phyloP scores from a whole-genome alignment of 2,888 invertebrate genomes.

The Blera fallax region DNA sequence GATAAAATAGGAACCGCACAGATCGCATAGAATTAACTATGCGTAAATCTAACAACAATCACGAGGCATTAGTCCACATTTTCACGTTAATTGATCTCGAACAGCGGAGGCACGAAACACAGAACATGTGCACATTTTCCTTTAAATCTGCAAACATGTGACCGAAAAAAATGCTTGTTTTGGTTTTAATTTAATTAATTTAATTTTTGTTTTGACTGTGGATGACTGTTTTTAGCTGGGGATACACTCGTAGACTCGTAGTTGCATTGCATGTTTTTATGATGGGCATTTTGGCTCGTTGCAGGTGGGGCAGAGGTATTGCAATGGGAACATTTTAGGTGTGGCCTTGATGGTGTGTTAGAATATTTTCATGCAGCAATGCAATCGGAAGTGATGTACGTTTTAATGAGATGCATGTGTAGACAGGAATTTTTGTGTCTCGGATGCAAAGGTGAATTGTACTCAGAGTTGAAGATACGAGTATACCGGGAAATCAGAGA shows the following conservation, averaged over 20 bases:
- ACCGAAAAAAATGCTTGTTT: conserved; percentile 15
- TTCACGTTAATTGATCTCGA: conserved; percentile 69
- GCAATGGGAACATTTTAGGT: background rate
- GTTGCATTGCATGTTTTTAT: background rate
- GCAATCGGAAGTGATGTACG: background rate
- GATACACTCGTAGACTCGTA: too few relatives aligned
- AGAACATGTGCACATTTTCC: conserved; percentile 48
- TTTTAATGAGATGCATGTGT: too few relatives aligned
- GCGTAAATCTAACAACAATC: conserved; percentile 66
- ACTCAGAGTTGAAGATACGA: too few relatives aligned
- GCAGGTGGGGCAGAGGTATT: background rate
- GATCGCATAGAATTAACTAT: conserved; percentile 54
- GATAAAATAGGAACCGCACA: conserved; percentile 29
- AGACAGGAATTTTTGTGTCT: too few relatives aligned
- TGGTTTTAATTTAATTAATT: conserved; percentile 19
- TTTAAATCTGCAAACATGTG: conserved; percentile 55
- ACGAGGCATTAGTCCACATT: conserved; percentile 63
- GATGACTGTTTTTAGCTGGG: background rate
- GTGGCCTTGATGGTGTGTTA: background rate
- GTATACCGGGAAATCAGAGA: too few relatives aligned
- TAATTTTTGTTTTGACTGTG: background rate
- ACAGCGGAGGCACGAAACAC: conserved; percentile 31
- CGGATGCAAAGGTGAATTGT: too few relatives aligned
- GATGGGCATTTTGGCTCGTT: background rate
- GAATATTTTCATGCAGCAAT: background rate